A percentile compares a stretch with the other conserved stretches of the same genome.
Conservation (phyloP, 2,113 vertebrate species). For the Maccullochella peelii region DNA sequence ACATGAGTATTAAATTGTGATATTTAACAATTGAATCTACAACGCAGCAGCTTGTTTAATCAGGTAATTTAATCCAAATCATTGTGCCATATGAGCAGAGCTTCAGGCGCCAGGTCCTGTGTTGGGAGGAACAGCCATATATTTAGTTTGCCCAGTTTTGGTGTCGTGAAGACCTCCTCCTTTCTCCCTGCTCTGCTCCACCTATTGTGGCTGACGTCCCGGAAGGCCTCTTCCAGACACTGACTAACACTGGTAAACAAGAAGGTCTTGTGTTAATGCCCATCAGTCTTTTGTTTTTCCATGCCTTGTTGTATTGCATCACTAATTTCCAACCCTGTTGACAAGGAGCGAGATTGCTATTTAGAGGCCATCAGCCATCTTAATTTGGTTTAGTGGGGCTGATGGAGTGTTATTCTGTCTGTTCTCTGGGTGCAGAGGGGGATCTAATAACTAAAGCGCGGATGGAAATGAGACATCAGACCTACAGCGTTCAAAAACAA, state of each 20-base stretch:
- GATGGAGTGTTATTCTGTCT: constrained; percentile 28
- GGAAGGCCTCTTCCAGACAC: not conserved
- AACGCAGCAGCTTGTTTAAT: not conserved
- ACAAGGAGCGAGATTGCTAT: constrained; percentile 5
- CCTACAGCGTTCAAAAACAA: constrained; percentile 5
- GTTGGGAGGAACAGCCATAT: not conserved
- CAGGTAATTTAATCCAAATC: not conserved
- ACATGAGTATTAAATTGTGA: not conserved
- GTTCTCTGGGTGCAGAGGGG: not conserved
- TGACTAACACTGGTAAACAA: constrained; percentile 19
- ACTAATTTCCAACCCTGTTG: constrained; percentile 19
- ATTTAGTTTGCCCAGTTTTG: constrained; percentile 3
- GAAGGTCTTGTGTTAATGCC: not conserved
- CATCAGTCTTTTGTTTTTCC: constrained; percentile 17
- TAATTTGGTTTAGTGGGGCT: constrained; percentile 17
- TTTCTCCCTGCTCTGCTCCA: not conserved
- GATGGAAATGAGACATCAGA: constrained; percentile 21
- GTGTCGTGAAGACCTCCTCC: not conserved
- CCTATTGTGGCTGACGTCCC: not conserved
- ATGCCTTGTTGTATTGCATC: not conserved
- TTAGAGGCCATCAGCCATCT: not conserved
- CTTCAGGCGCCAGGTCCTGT: not conserved
- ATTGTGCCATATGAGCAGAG: not conserved
- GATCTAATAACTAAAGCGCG: not conserved
- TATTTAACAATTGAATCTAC: not conserved